Evolutionary conservation across 2,888 invertebrate genomes (phyloP), one percentile per base, ranked within the genome.

Genomic region (Agrotis puta): DNA sequence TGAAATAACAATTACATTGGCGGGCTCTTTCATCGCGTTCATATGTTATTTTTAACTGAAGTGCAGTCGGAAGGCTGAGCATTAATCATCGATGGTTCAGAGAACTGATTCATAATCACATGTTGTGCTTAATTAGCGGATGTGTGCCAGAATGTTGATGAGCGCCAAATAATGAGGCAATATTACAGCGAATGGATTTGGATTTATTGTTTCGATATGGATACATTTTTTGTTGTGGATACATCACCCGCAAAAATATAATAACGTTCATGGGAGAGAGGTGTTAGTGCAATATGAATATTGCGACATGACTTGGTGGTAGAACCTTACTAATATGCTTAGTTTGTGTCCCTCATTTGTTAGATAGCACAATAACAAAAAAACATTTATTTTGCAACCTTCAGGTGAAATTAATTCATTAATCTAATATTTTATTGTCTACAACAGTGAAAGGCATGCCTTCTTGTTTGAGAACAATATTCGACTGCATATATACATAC

Each of bases 11-110:
- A 77, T 81, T 75, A 81, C 80, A 86, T 80, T 84, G 84, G 70
- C 65, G 56, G 68, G 54, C 72, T 84, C 82, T 81, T 70, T 85
- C 77, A 79, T 80, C 69, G 62, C 63, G 71, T 64, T 74, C 72
- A 67, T 77, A 66, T 27, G 63, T 66, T 88, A 87, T 84, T 87
- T 88, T 79, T 77, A 83, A 72, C 77, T 77, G 70, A 79, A 85
- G 79, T 84, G 82, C 80, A 84, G 61, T 81, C 54, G 58, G 77
- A 81, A 83, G 76, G 79, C 71, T 74, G 77, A 33, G n/a, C 57
- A 77, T 86, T 79, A 70, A 81, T 85, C 85, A 84, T 77, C 64
- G 70, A 75, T 82, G 64, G 71, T 76, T 64, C 79, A 68, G 72
- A 67, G 79, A 74, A 68, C 83, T 83, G 86, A 82, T 48, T 82